Evolutionary conservation across 2,888 invertebrate species (phyloP), one percentile per base, ranked within the genome.

Genomic region (Caenorhabditis japonica): DNA sequence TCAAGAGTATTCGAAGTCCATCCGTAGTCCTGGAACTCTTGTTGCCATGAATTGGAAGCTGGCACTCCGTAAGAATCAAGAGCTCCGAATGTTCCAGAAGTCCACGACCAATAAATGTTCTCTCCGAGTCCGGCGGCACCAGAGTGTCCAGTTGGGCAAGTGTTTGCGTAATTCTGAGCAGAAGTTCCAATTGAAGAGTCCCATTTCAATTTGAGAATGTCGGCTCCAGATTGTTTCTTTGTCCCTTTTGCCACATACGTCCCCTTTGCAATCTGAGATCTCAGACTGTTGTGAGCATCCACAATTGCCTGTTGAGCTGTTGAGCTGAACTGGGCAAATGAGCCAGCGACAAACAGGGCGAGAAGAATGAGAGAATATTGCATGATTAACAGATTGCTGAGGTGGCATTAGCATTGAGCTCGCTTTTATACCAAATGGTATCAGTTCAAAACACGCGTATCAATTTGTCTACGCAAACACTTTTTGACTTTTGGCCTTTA

Each of bases 71-170:
- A 66, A 1, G 49, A 33, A 25, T 66, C 56, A 4, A 44, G 17
- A 7, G 56, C 17, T n/a, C 47, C 27, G 21, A 58, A 21, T 8
- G 34, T 19, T 19, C 49, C 66, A 7, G 41, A 34, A 10, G 52
- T 55, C 69, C 69, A 70, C 7, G 39, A 70, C 69, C 69, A 70
- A 36, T 53, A 70, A 19, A 70, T n/a, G 36, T 70, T 70, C 55
- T 70, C 69, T 17, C 69, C 69, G 34, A 49, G 27, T 27, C 69
- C 69, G 38, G 47, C 8, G 8, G 33, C 38, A 4, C 41, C 41
- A 10, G 69, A 70, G 34, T 70, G 69, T 0, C 49, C 69, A 0
- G 15, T 34, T 34, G 69, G 69, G 12, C 69, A 70, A 2, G 34
- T 33, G 23, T 70, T 61, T 7, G 60, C 69, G 21, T 55, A 70